A percentile compares a stretch with the other conserved stretches of the same genome.
Conservation (phyloP, 2,113 vertebrate genomes). For the Aegypius monachus region DNA sequence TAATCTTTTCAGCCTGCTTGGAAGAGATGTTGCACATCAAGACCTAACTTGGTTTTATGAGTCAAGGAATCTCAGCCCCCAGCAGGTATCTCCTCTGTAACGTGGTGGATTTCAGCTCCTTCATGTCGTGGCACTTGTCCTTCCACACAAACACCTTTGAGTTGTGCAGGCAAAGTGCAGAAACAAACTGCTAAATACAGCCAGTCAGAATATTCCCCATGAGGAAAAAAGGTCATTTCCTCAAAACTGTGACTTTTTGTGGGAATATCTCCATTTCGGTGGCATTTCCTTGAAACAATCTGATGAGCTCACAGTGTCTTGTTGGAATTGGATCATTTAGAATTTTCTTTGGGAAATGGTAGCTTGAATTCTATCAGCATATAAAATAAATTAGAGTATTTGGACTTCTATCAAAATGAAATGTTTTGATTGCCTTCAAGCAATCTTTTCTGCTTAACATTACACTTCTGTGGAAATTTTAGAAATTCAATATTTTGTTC, state of each 20-base stretch:
- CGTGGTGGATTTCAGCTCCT: background rate
- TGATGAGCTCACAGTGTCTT: background rate
- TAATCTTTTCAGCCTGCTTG: background rate
- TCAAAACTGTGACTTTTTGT: background rate
- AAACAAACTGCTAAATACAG: background rate
- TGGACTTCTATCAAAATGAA: background rate
- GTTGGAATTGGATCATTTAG: background rate
- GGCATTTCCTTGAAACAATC: background rate
- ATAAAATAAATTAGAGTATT: background rate
- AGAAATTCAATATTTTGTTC: background rate
- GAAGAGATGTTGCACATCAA: background rate
- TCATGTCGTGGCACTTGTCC: background rate
- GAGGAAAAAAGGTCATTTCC: background rate
- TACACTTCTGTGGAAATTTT: background rate
- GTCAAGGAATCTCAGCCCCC: background rate
- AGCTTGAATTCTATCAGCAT: background rate
- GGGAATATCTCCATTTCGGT: background rate
- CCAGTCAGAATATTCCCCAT: background rate
- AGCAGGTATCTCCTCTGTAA: background rate
- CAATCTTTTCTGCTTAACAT: background rate
- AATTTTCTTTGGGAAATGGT: background rate
- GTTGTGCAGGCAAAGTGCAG: background rate
- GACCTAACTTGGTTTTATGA: background rate
- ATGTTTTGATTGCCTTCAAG: constrained; percentile 1
- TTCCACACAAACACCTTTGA: background rate